These are phyloP conservation scores for Andrena flavipes DNA, from an alignment of 2,888 invertebrate species.

Conservation along the genomic window DNA sequence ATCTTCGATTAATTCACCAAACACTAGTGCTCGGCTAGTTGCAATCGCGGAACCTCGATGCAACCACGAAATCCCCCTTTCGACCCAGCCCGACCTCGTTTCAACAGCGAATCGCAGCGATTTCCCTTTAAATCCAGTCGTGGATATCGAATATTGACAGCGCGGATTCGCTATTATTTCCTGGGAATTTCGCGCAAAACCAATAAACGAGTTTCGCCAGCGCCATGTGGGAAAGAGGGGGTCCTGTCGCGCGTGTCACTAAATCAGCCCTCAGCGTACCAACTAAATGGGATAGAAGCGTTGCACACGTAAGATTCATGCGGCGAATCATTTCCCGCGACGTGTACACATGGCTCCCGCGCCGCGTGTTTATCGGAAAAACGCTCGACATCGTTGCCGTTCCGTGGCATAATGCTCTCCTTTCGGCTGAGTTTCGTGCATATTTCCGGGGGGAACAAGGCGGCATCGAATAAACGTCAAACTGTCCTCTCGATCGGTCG, in stretches of 20 bases:
- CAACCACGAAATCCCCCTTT: constrained; percentile 43
- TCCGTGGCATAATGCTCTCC: constrained; percentile 32
- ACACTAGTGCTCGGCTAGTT: constrained; percentile 56
- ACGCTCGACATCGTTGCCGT: constrained; percentile 39
- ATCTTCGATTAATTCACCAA: constrained; percentile 57
- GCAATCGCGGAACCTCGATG: constrained; percentile 32
- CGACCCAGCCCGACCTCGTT: background rate
- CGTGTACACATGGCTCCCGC: constrained; percentile 34
- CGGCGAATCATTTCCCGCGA: constrained; percentile 68
- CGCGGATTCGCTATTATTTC: constrained; percentile 65
- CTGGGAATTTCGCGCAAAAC: constrained; percentile 50
- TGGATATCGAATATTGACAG: constrained; percentile 66
- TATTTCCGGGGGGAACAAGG: constrained; percentile 52
- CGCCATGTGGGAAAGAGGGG: background rate
- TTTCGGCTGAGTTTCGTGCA: constrained; percentile 55
- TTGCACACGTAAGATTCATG: constrained; percentile 62
- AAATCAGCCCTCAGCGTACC: constrained; percentile 61
- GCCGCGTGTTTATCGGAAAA: constrained; percentile 57
- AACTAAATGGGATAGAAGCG: constrained; percentile 69
- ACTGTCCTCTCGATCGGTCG: constrained; percentile 40
- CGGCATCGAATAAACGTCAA: constrained; percentile 63
- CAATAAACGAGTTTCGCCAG: constrained; percentile 50
- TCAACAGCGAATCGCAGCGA: constrained; percentile 4
- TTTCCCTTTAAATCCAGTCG: constrained; percentile 48
- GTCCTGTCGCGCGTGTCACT: constrained; percentile 25